These are phyloP conservation scores for Antheraea pernyi DNA, from an alignment of 1,140 invertebrate species.

Conservation along the genomic window DNA sequence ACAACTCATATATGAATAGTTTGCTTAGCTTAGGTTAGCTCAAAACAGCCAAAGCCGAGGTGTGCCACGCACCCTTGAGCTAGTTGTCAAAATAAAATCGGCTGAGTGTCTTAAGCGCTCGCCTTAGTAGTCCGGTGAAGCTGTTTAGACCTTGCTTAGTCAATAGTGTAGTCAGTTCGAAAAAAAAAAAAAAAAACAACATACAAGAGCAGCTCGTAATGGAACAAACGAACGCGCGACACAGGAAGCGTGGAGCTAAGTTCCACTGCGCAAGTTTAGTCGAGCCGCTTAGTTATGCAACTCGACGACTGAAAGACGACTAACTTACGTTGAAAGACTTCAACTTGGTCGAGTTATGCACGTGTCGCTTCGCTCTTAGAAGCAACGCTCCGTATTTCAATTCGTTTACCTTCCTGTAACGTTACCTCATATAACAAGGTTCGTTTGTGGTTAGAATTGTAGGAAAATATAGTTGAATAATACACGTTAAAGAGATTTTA, in stretches of 20 bases:
- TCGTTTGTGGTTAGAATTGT: neutral
- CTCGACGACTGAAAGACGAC: constrained; percentile 15
- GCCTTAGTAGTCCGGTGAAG: too few relatives aligned
- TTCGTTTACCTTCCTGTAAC: constrained; percentile 26
- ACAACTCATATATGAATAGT: too few relatives aligned
- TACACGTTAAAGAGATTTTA: too few relatives aligned
- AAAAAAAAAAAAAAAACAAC: constrained; percentile 19
- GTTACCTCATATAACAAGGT: neutral
- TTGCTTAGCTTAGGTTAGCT: too few relatives aligned
- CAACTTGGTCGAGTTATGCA: constrained; percentile 40
- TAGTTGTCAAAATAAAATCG: too few relatives aligned
- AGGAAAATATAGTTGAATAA: too few relatives aligned
- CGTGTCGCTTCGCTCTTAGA: constrained; percentile 26
- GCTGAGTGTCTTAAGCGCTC: too few relatives aligned
- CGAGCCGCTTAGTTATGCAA: constrained; percentile 41
- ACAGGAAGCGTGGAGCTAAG: constrained; percentile 41
- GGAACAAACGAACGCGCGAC: constrained; percentile 43
- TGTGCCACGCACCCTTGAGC: too few relatives aligned
- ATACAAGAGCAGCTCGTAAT: constrained; percentile 33
- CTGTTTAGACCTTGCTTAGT: too few relatives aligned
- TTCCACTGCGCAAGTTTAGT: constrained; percentile 34
- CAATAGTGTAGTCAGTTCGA: too few relatives aligned
- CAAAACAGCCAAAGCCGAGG: too few relatives aligned
- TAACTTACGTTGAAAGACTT: constrained; percentile 34
- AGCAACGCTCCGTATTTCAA: constrained; percentile 37